These are phyloP conservation scores for Allenopithecus nigroviridis DNA, from an alignment of 2,797 vertebrate species.

Conservation along the genomic window DNA sequence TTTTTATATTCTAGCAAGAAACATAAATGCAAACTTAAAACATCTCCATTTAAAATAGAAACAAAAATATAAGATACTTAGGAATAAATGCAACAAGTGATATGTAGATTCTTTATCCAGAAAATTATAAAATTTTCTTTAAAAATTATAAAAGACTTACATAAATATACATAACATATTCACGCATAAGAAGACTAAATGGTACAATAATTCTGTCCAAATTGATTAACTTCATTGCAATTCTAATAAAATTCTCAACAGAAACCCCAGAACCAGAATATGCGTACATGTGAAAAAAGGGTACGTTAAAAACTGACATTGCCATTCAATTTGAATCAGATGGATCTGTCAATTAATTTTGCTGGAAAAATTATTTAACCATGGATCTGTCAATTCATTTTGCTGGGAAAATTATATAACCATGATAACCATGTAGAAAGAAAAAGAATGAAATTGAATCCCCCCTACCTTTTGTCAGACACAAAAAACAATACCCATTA, in stretches of 20 bases:
- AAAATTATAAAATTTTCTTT: not conserved
- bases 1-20: not conserved
- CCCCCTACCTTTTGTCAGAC: not conserved
- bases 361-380: no score
- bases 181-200: not conserved
- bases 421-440: not conserved
- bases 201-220: not conserved
- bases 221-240: not conserved
- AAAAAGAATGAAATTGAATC: not conserved
- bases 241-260: constrained; percentile 28
- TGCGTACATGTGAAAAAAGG: not conserved
- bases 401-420: not conserved
- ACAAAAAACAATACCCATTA: not conserved
- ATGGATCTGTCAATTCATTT: not conserved
- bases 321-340: not conserved
- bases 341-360: not conserved
- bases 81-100: not conserved
- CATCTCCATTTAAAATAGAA: not conserved
- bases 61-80: not conserved
- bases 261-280: not conserved
- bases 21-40: not conserved
- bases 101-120: not conserved
- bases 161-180: not conserved
- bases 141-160: not conserved
- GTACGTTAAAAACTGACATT: not conserved